Conservation (phyloP, 2,797 vertebrate genomes). For the Bradypus variegatus region DNA sequence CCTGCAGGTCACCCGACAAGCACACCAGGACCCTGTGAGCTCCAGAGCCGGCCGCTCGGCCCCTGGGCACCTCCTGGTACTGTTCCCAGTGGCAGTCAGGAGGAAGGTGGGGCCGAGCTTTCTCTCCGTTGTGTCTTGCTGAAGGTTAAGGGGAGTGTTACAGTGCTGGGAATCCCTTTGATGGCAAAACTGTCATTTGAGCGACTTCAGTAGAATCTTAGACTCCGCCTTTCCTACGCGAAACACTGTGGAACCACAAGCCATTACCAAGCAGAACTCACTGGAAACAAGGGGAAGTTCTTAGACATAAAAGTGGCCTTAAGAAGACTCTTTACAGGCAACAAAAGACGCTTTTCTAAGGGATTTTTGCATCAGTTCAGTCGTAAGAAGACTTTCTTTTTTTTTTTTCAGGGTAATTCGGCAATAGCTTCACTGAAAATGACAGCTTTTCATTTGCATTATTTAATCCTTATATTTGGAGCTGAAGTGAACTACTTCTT, state of each 20-base stretch:
- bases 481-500: conserved; percentile 74
- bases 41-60: conserved; percentile 23
- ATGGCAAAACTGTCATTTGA: conserved; percentile 59
- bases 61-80: conserved; percentile 46
- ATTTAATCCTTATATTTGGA: conserved; percentile 75
- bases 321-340: conserved; percentile 74
- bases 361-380: conserved; percentile 72
- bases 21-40: conserved; percentile 49
- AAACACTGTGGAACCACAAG: conserved; percentile 80
- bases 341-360: conserved; percentile 72
- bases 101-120: conserved; percentile 58
- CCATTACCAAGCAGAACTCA: conserved; percentile 75
- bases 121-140: conserved; percentile 68
- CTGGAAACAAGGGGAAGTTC: conserved; percentile 67
- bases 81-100: conserved; percentile 45
- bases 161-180: conserved; percentile 59
- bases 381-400: conserved; percentile 70
- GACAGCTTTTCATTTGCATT: conserved; percentile 73
- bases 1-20: conserved; percentile 43
- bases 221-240: conserved; percentile 69
- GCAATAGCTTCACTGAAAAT: conserved; percentile 71
- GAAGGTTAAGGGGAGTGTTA: conserved; percentile 48
- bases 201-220: conserved; percentile 65
- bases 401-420: conserved; percentile 75
- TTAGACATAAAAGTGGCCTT: conserved; percentile 79